These are phyloP conservation scores for Patella pellucida DNA, from an alignment of 2,888 invertebrate genomes.

Conservation along the genomic window DNA sequence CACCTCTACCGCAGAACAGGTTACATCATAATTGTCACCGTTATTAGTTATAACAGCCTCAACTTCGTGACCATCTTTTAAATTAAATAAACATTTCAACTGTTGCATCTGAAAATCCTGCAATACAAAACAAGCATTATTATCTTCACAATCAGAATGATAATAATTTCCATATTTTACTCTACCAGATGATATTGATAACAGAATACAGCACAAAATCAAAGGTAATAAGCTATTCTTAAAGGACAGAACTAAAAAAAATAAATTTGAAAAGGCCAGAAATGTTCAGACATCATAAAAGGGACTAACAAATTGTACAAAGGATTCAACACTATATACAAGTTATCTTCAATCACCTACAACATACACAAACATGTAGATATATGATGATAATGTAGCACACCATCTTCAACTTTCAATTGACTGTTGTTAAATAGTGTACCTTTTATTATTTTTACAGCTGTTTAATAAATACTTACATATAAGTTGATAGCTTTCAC, in stretches of 20 bases:
- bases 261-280: too few species aligned
- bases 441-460: not conserved
- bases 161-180: not conserved
- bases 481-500: constrained; percentile 94
- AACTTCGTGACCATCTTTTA: constrained; percentile 41
- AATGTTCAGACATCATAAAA: too few species aligned
- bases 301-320: too few species aligned
- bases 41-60: constrained; percentile 35
- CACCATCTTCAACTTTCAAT: not conserved
- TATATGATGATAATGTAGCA: not conserved
- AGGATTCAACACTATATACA: not conserved
- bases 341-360: too few species aligned
- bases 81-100: constrained; percentile 74
- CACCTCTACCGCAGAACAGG: constrained; percentile 46
- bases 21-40: constrained; percentile 33
- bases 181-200: not conserved
- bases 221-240: too few species aligned
- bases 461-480: constrained; percentile 64
- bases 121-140: constrained; percentile 15
- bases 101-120: constrained; percentile 61
- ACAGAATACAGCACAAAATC: too few species aligned
- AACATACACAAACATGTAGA: not conserved
- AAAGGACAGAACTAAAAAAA: too few species aligned
- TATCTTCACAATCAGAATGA: too few species aligned
- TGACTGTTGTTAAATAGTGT: not conserved